phyloP scores from a whole-genome alignment of 2,797 vertebrate genomes.

The Ammospiza maritima region DNA sequence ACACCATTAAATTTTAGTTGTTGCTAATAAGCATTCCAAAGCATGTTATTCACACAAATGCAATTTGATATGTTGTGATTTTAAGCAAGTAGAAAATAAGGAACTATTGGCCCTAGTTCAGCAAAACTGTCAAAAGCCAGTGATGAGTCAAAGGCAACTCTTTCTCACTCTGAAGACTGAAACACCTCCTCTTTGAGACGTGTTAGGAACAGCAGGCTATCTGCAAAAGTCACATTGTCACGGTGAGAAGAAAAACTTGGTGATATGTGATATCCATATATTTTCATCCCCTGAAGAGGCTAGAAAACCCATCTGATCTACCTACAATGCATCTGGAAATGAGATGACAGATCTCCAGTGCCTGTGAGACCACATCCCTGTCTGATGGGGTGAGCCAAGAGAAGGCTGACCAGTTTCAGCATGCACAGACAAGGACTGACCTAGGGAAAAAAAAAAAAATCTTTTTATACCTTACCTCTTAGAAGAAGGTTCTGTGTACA shows the following conservation, averaged over 20 bases:
- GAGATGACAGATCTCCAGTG: background rate
- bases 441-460: background rate
- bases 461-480: background rate
- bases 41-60: conserved; percentile 60
- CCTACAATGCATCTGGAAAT: conserved; percentile 57
- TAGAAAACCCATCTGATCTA: conserved; percentile 67
- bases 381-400: background rate
- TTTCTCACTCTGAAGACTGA: conserved; percentile 70
- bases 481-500: background rate
- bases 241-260: conserved; percentile 69
- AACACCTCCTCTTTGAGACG: conserved; percentile 68
- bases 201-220: conserved; percentile 71
- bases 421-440: background rate
- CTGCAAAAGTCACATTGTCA: conserved; percentile 72
- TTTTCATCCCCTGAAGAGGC: conserved; percentile 60
- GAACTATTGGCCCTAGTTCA: conserved; percentile 71
- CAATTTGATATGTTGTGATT: conserved; percentile 71
- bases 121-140: conserved; percentile 73
- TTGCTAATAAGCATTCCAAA: conserved; percentile 40
- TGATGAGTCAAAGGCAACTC: conserved; percentile 71
- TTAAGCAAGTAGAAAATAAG: conserved; percentile 69
- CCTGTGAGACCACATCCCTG: background rate
- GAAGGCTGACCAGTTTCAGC: background rate
- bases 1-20: conserved; percentile 31
- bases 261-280: conserved; percentile 72